A percentile compares a stretch with the other conserved stretches of the same genome.
These are phyloP conservation scores for Seira ritae DNA, from an alignment of 2,888 invertebrate genomes.

Conservation along the genomic window DNA sequence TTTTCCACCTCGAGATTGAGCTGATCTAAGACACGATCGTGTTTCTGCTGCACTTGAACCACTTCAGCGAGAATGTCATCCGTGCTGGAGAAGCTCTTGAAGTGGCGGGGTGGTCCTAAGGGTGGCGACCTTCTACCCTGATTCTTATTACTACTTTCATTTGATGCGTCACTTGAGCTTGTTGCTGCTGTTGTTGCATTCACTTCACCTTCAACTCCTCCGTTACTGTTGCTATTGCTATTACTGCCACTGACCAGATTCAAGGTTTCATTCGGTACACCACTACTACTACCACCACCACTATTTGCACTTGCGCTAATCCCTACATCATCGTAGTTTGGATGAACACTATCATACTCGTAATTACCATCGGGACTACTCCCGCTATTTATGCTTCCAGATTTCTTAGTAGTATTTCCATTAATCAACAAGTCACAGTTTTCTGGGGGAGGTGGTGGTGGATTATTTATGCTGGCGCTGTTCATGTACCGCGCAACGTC, in stretches of 20 bases:
- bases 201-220: too few species aligned
- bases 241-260: too few species aligned
- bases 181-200: too few species aligned
- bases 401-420: conserved; percentile 13
- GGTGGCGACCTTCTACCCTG: conserved; percentile 16
- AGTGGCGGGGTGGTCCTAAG: conserved; percentile 62
- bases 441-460: not conserved
- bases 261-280: too few species aligned
- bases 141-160: not conserved
- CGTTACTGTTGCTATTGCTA: too few species aligned
- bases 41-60: conserved; percentile 71
- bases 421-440: not conserved
- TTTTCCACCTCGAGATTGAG: conserved; percentile 73
- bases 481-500: conserved; percentile 72
- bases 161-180: too few species aligned
- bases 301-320: too few species aligned
- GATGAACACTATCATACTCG: conserved; percentile 52
- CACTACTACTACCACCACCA: too few species aligned
- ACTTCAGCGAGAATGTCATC: conserved; percentile 73
- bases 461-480: conserved; percentile 33
- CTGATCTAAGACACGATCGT: conserved; percentile 72
- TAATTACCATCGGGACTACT: conserved; percentile 53
- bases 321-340: conserved; percentile 54
- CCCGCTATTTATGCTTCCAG: conserved; percentile 39
- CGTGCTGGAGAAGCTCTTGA: conserved; percentile 72